A percentile compares a stretch with the other conserved stretches of the same genome.
phyloP scores from a whole-genome alignment of 53 echinoderm and acorn worm species.

The Actinopyga echinites region DNA sequence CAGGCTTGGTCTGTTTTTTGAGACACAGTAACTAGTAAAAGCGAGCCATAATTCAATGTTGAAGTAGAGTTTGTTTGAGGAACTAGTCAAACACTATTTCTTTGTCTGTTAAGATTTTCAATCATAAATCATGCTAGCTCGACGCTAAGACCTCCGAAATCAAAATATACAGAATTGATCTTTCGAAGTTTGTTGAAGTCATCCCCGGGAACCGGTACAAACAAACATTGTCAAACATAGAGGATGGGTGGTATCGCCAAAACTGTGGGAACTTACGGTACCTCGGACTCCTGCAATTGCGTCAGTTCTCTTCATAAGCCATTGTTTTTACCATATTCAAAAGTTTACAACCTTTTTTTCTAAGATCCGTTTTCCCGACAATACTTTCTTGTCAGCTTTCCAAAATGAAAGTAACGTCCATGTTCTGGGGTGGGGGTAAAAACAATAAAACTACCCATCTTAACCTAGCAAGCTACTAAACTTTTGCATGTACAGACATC shows the following conservation, averaged over 20 bases:
- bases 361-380: no score
- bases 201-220: conserved; percentile 36
- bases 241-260: conserved; percentile 12
- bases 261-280: conserved; percentile 31
- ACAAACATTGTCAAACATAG: conserved; percentile 44
- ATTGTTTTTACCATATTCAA: no score
- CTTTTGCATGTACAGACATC: no score
- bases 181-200: conserved; percentile 22
- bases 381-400: no score
- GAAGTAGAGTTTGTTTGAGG: conserved; percentile 36
- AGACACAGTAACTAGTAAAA: conserved; percentile 36
- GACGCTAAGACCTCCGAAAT: conserved; percentile 22
- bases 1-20: conserved; percentile 10
- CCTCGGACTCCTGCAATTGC: no score
- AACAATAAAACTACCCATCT: no score
- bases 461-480: no score
- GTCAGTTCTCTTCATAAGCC: no score
- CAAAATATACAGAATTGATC: conserved; percentile 47
- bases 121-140: conserved; percentile 26
- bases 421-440: no score
- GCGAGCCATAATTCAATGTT: conserved; percentile 38
- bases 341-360: no score
- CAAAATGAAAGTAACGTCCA: no score
- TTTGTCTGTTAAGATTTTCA: conserved; percentile 25
- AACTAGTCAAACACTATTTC: conserved; percentile 28